Evolutionary conservation across 2,113 vertebrate genomes (phyloP), one percentile per base, ranked within the genome.

Genomic region (Myotis brandtii): DNA sequence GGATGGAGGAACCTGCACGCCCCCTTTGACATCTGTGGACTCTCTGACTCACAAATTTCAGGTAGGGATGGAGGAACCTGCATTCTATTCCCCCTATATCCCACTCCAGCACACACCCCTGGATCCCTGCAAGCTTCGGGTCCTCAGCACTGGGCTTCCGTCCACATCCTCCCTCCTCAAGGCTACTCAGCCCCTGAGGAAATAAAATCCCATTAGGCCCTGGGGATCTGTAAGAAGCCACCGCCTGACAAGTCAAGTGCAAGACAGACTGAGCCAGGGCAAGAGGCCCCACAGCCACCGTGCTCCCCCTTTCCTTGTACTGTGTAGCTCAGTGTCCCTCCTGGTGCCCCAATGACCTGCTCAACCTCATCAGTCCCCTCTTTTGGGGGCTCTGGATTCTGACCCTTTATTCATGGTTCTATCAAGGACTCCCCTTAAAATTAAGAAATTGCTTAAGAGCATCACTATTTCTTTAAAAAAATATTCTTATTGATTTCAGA

Each of bases 21-120:
- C 27, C 66, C 23, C 27, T 92, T n/a, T 66, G 88, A 30, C 0
- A 10, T 48, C 85, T 82, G 76, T 59, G 34, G 67, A 80, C 40
- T 54, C 50, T 66, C 73, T 32, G 67, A 70, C 34, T 81, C 70
- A 72, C 54, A 70, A 5, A n/a, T 67, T 37, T 62, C 20, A 48
- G 70, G 66, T 3, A 48, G 30, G 37, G 11, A 23, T 9, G 25
- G 64, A 40, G 43, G 75, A 54, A 37, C 0, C 9, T 7, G 7
- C 3, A 1, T 17, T 4, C 0, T 0, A 1, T 13, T 9, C 7
- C 30, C 23, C 6, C 59, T n/a, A 62, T 27, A 62, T 62, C 16
- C 32, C 66, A 32, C 23, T 32, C 40, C 11, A 37, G n/a, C 0
- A 40, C 9, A 16, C 4, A 16, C 9, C 59, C 76, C 10, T 16